These are phyloP conservation scores for Himalopsyche tibetana DNA, from an alignment of 2,888 invertebrate genomes.

Conservation along the genomic window DNA sequence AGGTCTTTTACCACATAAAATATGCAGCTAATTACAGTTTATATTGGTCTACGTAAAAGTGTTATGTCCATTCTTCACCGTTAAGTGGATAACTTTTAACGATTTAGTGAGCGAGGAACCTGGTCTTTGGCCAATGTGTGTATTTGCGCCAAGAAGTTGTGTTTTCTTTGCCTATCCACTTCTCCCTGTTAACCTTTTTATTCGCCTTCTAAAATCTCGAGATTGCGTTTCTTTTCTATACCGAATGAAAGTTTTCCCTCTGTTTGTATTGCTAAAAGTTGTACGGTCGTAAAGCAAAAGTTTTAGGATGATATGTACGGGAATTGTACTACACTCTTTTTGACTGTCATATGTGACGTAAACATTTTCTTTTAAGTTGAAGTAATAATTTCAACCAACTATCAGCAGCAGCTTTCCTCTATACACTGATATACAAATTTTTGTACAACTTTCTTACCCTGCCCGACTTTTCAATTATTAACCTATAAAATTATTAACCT, in stretches of 20 bases:
- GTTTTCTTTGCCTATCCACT: not conserved
- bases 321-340: not conserved
- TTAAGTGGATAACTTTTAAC: not conserved
- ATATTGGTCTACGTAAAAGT: not conserved
- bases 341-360: not conserved
- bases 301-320: not conserved
- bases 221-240: constrained; percentile 22
- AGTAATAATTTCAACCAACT: not conserved
- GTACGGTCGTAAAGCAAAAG: not conserved
- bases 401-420: not conserved
- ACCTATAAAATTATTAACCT: too few species aligned
- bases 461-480: too few species aligned
- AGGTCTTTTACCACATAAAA: not conserved
- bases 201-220: not conserved
- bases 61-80: not conserved
- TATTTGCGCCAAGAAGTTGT: not conserved
- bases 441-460: too few species aligned
- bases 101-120: not conserved
- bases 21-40: constrained; percentile 11
- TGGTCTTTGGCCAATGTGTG: not conserved
- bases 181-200: not conserved
- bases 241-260: not conserved
- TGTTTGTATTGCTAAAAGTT: constrained; percentile 25
- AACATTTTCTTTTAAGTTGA: not conserved
- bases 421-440: too few species aligned